Conservation (phyloP, 2,888 invertebrate genomes). For the Melipona bicolor region DNA sequence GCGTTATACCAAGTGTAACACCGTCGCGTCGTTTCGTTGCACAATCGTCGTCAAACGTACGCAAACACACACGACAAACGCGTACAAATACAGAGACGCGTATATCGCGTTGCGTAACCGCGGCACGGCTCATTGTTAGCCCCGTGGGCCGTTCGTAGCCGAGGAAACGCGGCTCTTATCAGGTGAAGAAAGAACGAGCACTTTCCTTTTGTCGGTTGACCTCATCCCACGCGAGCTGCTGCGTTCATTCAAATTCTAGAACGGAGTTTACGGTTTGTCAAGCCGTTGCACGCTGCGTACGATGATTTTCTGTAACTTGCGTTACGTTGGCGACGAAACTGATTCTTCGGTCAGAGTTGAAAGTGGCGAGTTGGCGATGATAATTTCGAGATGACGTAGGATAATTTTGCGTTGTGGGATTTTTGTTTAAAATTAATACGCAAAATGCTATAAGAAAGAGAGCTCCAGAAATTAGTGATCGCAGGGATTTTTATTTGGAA, state of each 20-base stretch:
- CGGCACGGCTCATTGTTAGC: slow-evolving; percentile 50
- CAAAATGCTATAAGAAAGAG: too few relatives aligned
- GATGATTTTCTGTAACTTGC: too few relatives aligned
- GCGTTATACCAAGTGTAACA: not conserved
- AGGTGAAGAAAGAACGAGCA: slow-evolving; percentile 49
- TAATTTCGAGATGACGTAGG: not conserved
- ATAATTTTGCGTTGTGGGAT: not conserved
- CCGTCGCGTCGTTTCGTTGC: slow-evolving; percentile 28
- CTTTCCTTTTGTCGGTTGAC: slow-evolving; percentile 54
- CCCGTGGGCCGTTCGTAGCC: slow-evolving; percentile 26
- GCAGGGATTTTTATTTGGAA: too few relatives aligned
- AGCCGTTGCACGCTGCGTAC: not conserved
- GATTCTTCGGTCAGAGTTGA: too few relatives aligned
- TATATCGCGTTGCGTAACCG: slow-evolving; percentile 42
- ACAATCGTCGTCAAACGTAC: slow-evolving; percentile 31
- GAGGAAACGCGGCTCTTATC: slow-evolving; percentile 51
- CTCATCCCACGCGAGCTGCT: slow-evolving; percentile 29
- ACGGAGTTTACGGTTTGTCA: slow-evolving; percentile 34
- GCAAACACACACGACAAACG: not conserved
- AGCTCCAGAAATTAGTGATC: too few relatives aligned
- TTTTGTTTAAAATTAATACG: not conserved
- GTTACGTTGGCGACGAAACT: too few relatives aligned
- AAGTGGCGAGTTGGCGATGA: not conserved
- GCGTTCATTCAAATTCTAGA: not conserved
- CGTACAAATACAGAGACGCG: slow-evolving; percentile 1